Conservation (phyloP, 2,113 vertebrate genomes). For the Pipra filicauda region DNA sequence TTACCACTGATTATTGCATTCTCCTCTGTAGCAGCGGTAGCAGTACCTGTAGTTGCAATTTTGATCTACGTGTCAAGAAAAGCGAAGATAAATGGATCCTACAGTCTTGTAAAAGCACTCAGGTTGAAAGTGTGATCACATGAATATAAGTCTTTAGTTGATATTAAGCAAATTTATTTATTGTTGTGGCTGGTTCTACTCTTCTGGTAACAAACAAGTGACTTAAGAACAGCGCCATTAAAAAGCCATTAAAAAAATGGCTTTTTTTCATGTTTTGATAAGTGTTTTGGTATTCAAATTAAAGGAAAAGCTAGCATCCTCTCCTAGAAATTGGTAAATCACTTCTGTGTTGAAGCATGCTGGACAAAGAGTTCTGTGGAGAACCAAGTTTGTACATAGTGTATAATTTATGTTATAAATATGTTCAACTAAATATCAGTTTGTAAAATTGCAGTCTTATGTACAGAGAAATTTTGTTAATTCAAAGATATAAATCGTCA, state of each 20-base stretch:
- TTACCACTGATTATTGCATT: constrained; percentile 57
- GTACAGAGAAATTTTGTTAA: background rate
- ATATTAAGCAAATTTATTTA: constrained; percentile 27
- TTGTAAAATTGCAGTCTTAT: constrained; percentile 2
- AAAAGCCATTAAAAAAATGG: too few relatives aligned
- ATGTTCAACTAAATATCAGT: background rate
- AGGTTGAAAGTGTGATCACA: constrained; percentile 67
- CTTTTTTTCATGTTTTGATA: background rate
- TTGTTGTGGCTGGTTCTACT: background rate
- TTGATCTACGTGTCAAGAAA: constrained; percentile 72
- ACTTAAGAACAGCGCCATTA: background rate
- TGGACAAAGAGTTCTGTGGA: background rate
- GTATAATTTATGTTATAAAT: constrained; percentile 53
- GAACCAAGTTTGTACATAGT: constrained; percentile 56
- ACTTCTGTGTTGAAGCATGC: background rate
- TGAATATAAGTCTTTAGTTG: background rate
- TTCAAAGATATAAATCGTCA: background rate
- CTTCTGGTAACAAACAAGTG: background rate
- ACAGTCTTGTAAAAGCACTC: constrained; percentile 74
- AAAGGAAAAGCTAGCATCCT: background rate
- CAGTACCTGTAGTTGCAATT: constrained; percentile 61
- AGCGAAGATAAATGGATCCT: constrained; percentile 76
- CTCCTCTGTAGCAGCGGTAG: constrained; percentile 55
- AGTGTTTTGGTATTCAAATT: background rate
- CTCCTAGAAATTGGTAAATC: background rate